phyloP scores from a whole-genome alignment of 2,888 invertebrate genomes.

The Spodoptera picta region DNA sequence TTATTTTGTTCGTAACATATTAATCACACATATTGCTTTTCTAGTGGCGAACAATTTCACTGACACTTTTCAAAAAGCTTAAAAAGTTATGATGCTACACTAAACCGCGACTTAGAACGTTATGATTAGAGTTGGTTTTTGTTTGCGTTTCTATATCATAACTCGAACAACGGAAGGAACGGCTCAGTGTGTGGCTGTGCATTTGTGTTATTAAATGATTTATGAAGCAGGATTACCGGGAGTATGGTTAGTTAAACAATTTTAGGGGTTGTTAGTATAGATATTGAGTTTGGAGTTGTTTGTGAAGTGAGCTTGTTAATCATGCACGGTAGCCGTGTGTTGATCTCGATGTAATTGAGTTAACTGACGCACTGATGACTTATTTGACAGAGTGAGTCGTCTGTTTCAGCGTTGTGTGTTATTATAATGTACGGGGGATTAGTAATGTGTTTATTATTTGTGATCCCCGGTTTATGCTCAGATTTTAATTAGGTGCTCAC shows the following conservation, averaged over 20 bases:
- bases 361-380: conserved; percentile 88
- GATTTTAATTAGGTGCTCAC: conserved; percentile 57
- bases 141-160: conserved; percentile 59
- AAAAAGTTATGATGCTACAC: conserved; percentile 45
- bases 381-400: conserved; percentile 86
- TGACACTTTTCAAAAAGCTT: conserved; percentile 70
- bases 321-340: conserved; percentile 86
- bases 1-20: conserved; percentile 58
- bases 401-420: conserved; percentile 77
- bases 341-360: conserved; percentile 88
- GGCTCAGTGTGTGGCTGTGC: conserved; percentile 87
- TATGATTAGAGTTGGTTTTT: conserved; percentile 58
- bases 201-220: conserved; percentile 89
- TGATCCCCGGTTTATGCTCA: conserved; percentile 55
- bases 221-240: conserved; percentile 85
- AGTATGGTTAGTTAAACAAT: conserved; percentile 65
- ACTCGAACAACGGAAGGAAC: conserved; percentile 83
- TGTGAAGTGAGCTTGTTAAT: conserved; percentile 70
- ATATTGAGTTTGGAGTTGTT: conserved; percentile 68
- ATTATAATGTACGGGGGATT: conserved; percentile 73
- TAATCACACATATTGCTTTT: conserved; percentile 70
- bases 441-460: conserved; percentile 68
- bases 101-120: conserved; percentile 49
- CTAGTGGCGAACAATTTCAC: conserved; percentile 58
- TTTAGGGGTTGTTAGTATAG: conserved; percentile 70